These are phyloP conservation scores for Psammodynastes pulverulentus DNA, from an alignment of 2,113 vertebrate species.

Conservation along the genomic window DNA sequence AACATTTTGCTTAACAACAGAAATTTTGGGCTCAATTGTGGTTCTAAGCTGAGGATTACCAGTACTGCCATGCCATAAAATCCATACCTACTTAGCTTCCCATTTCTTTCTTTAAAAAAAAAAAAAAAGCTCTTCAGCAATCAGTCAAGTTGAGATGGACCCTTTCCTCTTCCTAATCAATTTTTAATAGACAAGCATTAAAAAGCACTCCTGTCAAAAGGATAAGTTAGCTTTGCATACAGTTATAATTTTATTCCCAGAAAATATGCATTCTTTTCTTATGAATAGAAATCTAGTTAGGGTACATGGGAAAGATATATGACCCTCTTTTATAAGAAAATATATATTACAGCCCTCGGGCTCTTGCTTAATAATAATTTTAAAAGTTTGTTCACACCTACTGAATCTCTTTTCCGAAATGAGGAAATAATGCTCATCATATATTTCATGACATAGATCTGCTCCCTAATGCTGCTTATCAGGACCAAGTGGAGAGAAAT, in stretches of 20 bases:
- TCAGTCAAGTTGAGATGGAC: neutral
- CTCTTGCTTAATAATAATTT: slow-evolving; percentile 15
- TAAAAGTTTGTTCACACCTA: slow-evolving; percentile 2
- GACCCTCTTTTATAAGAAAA: slow-evolving; percentile 15
- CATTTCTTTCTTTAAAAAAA: too few species aligned
- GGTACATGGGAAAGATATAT: slow-evolving; percentile 11
- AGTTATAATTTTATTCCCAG: slow-evolving; percentile 1
- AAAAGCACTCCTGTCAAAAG: neutral
- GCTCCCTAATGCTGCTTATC: neutral
- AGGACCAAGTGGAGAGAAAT: slow-evolving; percentile 5
- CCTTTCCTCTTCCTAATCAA: neutral
- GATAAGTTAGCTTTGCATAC: neutral
- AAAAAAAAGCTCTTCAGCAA: neutral
- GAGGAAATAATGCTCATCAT: slow-evolving; percentile 10
- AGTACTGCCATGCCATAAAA: neutral
- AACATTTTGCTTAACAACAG: neutral
- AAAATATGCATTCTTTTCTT: neutral
- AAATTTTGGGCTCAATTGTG: neutral
- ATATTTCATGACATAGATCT: neutral
- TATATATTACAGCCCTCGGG: slow-evolving; percentile 9
- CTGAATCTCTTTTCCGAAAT: slow-evolving; percentile 2
- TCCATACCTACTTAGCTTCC: neutral
- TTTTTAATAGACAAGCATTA: neutral
- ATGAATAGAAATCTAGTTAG: slow-evolving; percentile 12
- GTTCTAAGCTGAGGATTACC: neutral